Evolutionary conservation across 1,140 invertebrate species (phyloP), one percentile per base, ranked within the genome.

Genomic region (Geopemphigus sp.): DNA sequence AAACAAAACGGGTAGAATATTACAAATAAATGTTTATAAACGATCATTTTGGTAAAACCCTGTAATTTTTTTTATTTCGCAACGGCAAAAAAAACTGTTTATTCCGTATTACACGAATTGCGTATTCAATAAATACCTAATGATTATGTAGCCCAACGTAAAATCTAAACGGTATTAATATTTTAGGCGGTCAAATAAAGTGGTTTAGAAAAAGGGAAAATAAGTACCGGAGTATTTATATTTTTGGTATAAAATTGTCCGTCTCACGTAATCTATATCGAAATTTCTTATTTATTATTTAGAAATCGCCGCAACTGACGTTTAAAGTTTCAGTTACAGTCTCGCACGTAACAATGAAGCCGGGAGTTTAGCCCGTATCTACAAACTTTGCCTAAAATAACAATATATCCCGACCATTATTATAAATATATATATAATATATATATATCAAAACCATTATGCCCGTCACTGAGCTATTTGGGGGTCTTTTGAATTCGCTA

Each of bases 381-480:
- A 24, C 63, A 78, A 78, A 78, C 57, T 78, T 78, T 47, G n/a
- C 39, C 63, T 22, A 26, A 50, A 78, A 29, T 63, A 47, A 78
- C 24, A 63, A 63, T 78, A 45, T 12, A 59, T 76, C 73, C 29
- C 47, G 61, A 11, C 56, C 57, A 59, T 76, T 76, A 59, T n/a
- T n/a, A n/a, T n/a, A n/a, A n/a, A 39, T 39, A 39, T 39, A 39
- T 39, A 39, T 39, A 39, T 39, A n/a, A 39, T 39, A 39, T 39
- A 39, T 39, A 61, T 61, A 57, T 63, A 78, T 45, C 57, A 78
- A 53, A 72, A 72, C 68, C 50, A 72, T 72, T 72, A 72, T 54
- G 24, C 47, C 53, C 32, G 22, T 53, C 50, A 53, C 63, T 22
- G 63, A 14, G 45, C 39, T 61, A 56, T 24, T 57, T 26, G 17